A percentile compares a stretch with the other conserved stretches of the same genome.
Evolutionary conservation across 2,113 vertebrate genomes (phyloP).

Genomic region (Sterna hirundo): DNA sequence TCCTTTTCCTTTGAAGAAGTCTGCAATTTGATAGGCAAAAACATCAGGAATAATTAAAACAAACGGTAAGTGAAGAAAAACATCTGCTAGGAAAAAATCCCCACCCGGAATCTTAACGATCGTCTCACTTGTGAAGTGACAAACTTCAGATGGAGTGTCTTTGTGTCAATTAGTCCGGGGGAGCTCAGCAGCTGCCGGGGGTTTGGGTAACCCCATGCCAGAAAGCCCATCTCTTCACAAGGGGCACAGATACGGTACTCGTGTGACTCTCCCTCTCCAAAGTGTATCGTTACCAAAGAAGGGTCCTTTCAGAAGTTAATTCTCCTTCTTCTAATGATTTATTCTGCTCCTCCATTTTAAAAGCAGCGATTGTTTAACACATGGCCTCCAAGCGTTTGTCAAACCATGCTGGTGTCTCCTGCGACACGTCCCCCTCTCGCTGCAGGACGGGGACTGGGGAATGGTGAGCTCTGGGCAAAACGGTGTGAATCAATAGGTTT

Average conservation of each 20-base stretch:
- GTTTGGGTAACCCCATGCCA: rapidly evolving
- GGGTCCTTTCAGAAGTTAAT: not conserved
- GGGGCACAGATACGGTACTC: not conserved
- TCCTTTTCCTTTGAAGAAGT: constrained; percentile 73
- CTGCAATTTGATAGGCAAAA: constrained; percentile 67
- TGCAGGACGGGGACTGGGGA: too few species aligned
- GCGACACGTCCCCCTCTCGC: rapidly evolving
- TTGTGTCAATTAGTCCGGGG: not conserved
- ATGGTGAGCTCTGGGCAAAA: not conserved
- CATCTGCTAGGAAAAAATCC: constrained; percentile 60
- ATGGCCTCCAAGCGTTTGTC: rapidly evolving
- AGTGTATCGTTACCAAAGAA: not conserved
- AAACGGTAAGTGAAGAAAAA: constrained; percentile 55
- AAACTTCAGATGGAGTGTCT: constrained; percentile 40
- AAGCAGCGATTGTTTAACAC: rapidly evolving
- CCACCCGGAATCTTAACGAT: constrained; percentile 23
- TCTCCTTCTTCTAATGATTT: not conserved
- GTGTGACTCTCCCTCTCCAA: not conserved
- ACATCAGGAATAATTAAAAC: constrained; percentile 79
- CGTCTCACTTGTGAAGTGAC: constrained; percentile 16
- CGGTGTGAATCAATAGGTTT: not conserved
- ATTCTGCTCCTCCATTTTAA: not conserved
- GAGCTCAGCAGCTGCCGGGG: not conserved
- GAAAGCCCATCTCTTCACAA: not conserved
- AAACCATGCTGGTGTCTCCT: not conserved